Conservation (phyloP, 2,797 vertebrate species). For the Linurgus olivaceus region DNA sequence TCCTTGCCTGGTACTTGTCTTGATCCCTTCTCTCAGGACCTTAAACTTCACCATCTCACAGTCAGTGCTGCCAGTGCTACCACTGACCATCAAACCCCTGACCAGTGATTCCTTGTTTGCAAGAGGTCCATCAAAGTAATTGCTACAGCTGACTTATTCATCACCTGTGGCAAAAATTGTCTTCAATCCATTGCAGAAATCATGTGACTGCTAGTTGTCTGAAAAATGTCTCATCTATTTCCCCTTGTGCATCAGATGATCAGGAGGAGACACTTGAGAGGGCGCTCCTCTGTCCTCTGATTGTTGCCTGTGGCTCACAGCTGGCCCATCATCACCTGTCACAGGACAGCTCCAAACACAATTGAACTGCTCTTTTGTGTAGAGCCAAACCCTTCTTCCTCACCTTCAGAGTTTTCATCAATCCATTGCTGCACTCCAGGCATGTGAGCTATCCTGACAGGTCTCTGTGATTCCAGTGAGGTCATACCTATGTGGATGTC, state of each 20-base stretch:
- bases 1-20: fast-evolving
- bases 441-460: not conserved
- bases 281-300: not conserved
- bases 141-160: not conserved
- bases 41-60: not conserved
- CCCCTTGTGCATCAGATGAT: not conserved
- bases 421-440: not conserved
- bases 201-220: not conserved
- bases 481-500: not conserved
- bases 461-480: not conserved
- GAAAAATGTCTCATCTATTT: not conserved
- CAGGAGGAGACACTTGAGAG: not conserved
- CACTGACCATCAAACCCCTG: not conserved
- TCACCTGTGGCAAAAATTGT: not conserved
- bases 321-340: not conserved
- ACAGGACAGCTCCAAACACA: not conserved
- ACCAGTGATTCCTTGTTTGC: not conserved
- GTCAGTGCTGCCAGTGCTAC: not conserved
- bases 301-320: not conserved
- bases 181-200: not conserved
- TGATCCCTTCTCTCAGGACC: not conserved
- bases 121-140: not conserved
- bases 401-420: not conserved
- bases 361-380: not conserved
- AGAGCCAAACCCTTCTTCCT: not conserved